Conservation (phyloP, 2,888 invertebrate genomes). For the Cynaeus angustus region DNA sequence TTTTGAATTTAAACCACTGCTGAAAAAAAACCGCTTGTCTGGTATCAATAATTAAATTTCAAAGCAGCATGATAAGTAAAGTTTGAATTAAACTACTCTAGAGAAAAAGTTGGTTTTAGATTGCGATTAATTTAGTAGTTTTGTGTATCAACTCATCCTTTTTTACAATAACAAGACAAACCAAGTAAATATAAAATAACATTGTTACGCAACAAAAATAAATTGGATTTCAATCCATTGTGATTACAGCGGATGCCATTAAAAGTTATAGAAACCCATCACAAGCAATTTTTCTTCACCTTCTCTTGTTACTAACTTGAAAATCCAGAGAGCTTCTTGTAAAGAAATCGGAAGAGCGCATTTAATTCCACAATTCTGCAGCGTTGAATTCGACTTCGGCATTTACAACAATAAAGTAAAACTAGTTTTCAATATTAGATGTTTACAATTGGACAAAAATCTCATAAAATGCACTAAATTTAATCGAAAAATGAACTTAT, state of each 20-base stretch:
- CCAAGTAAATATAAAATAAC: no score
- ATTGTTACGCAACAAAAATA: no score
- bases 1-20: no score
- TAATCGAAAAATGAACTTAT: background rate
- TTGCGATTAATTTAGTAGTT: no score
- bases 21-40: no score
- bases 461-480: background rate
- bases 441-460: background rate
- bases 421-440: background rate
- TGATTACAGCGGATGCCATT: background rate
- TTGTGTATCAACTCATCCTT: no score
- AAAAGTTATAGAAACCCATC: constrained; percentile 2
- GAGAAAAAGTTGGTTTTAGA: no score
- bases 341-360: background rate
- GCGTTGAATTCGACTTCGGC: background rate
- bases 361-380: background rate
- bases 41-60: no score
- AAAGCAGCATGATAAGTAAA: no score
- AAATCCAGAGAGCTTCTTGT: background rate
- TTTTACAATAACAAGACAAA: no score
- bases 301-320: background rate
- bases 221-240: background rate
- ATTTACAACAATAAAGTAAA: background rate
- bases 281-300: background rate
- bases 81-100: no score